Evolutionary conservation across 2,888 invertebrate species (phyloP).

Genomic region (Polyommatus iphigenia): DNA sequence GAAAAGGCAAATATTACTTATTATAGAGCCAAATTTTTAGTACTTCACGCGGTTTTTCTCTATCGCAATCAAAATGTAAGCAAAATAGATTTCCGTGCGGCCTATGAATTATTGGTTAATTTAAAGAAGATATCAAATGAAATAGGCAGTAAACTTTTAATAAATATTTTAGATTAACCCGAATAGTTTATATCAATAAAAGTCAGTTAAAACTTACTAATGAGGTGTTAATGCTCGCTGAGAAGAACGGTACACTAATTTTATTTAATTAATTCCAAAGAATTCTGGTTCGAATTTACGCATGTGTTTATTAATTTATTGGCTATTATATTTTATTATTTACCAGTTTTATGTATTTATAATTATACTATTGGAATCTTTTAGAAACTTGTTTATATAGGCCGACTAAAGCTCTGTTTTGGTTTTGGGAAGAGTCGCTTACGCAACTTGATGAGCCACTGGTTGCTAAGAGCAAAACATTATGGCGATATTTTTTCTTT

Average conservation of each 20-base stretch:
- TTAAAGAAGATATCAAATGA: slow-evolving; percentile 18
- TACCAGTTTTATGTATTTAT: slow-evolving; percentile 29
- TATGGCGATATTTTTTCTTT: not conserved
- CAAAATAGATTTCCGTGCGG: not conserved
- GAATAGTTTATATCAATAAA: slow-evolving; percentile 22
- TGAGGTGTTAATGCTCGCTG: slow-evolving; percentile 27
- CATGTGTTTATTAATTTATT: slow-evolving; percentile 28
- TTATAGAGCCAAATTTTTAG: no score
- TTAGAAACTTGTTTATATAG: slow-evolving; percentile 8
- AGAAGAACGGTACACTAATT: slow-evolving; percentile 26
- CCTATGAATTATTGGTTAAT: not conserved
- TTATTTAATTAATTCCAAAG: slow-evolving; percentile 23
- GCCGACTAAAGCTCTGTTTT: not conserved
- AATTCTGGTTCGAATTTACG: slow-evolving; percentile 12
- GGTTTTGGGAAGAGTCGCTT: not conserved
- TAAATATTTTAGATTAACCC: slow-evolving; percentile 20
- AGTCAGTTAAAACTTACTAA: slow-evolving; percentile 16
- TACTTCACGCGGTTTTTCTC: not conserved
- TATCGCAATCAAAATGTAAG: not conserved
- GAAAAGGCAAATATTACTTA: no score
- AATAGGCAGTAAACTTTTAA: slow-evolving; percentile 14
- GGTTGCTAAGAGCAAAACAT: not conserved
- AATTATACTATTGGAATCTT: slow-evolving; percentile 21
- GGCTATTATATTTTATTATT: slow-evolving; percentile 30
- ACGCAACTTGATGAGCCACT: not conserved